Conservation (phyloP, 2,113 vertebrate genomes). For the Sialia sialis region DNA sequence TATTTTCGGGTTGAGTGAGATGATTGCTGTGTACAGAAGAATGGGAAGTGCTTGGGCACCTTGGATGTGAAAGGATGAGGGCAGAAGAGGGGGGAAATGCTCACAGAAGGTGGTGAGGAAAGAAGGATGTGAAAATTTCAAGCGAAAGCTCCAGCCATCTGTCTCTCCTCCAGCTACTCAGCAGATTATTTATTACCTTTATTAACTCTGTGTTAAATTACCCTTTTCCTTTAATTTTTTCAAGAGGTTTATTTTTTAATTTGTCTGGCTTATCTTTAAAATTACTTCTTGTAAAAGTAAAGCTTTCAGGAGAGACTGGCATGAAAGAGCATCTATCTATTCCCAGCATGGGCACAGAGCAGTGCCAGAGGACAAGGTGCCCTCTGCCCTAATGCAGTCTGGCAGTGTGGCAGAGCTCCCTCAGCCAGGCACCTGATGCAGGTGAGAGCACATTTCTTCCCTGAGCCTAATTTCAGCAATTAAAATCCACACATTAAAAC, state of each 20-base stretch:
- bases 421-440: neutral
- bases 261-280: neutral
- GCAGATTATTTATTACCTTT: neutral
- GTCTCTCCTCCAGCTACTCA: neutral
- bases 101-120: neutral
- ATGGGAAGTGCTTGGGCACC: neutral
- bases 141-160: neutral
- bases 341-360: neutral
- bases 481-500: neutral
- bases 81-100: neutral
- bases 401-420: neutral
- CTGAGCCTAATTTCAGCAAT: neutral
- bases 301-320: neutral
- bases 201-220: conserved; percentile 17
- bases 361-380: neutral
- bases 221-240: neutral
- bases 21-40: neutral
- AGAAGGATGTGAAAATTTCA: neutral
- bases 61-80: neutral
- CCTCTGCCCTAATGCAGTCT: too few species aligned
- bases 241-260: neutral
- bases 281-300: neutral
- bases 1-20: neutral
- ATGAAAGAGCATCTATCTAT: neutral
- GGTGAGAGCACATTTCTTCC: neutral